phyloP scores from a whole-genome alignment of 2,797 vertebrate species.

The Artibeus lituratus region DNA sequence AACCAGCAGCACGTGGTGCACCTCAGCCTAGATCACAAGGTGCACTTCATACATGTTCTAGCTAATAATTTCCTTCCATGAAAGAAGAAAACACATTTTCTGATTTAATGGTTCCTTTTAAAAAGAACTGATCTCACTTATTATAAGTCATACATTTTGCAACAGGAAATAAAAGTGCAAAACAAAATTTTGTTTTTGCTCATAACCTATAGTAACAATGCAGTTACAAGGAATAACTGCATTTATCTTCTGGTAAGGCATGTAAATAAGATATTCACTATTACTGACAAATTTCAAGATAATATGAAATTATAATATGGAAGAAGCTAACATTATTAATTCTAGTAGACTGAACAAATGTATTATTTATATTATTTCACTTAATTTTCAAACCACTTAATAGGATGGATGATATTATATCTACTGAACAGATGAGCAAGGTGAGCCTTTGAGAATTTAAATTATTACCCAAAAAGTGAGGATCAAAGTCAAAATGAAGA shows the following conservation, averaged over 20 bases:
- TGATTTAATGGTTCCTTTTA: not conserved
- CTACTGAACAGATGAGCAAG: not conserved
- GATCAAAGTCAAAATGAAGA: not conserved
- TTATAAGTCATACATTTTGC: not conserved
- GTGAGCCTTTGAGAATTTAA: not conserved
- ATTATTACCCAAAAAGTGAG: not conserved
- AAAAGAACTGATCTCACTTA: not conserved
- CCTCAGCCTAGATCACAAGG: not conserved
- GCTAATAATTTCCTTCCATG: not conserved
- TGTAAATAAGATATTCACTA: not conserved
- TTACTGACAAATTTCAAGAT: not conserved
- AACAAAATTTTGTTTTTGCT: not conserved
- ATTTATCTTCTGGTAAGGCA: not conserved
- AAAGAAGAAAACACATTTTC: not conserved
- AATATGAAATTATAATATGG: not conserved
- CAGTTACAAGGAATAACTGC: not conserved
- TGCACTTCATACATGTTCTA: not conserved
- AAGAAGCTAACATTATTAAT: not conserved
- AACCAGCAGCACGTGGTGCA: fast-evolving
- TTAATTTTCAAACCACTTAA: not conserved
- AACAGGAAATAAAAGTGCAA: not conserved
- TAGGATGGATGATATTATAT: not conserved
- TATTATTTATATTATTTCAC: not conserved
- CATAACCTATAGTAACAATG: not conserved
- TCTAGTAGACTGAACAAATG: not conserved